Conservation (phyloP, 2,797 vertebrate species). For the Urocyon cinereoargenteus region DNA sequence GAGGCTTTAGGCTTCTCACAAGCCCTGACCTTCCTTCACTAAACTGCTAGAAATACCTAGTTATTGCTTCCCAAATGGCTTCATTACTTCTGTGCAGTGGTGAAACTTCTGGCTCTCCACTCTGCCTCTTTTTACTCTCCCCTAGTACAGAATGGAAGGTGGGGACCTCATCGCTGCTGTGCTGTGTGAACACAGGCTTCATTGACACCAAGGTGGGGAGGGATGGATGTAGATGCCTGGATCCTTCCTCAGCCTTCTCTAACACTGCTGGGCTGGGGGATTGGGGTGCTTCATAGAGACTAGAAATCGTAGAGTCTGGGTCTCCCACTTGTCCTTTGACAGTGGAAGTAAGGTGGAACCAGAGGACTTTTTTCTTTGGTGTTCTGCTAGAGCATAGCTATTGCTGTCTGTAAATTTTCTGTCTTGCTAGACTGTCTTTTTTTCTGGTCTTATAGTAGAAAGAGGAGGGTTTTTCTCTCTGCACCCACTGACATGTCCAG, state of each 20-base stretch:
- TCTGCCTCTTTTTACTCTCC: neutral
- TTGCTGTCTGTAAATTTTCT: neutral
- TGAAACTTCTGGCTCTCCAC: neutral
- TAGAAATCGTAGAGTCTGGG: neutral
- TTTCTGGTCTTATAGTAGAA: neutral
- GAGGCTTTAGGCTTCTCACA: neutral
- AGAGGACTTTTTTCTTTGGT: neutral
- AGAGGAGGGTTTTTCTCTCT: neutral
- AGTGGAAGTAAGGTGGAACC: too few relatives aligned
- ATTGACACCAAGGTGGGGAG: neutral
- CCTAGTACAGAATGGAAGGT: neutral
- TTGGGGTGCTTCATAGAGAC: neutral
- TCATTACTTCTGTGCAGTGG: neutral
- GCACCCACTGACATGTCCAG: neutral
- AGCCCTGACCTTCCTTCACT: neutral
- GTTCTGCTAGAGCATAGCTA: neutral
- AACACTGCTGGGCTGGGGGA: fast-evolving
- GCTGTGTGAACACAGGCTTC: neutral
- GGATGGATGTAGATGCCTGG: neutral
- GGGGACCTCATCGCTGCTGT: neutral
- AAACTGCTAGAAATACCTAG: too few relatives aligned
- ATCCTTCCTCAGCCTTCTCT: neutral
- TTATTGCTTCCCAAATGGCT: neutral
- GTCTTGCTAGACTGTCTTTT: neutral
- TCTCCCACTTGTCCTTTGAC: neutral